Conservation (phyloP, 2,888 invertebrate genomes). For the Nasonovia ribisnigri region DNA sequence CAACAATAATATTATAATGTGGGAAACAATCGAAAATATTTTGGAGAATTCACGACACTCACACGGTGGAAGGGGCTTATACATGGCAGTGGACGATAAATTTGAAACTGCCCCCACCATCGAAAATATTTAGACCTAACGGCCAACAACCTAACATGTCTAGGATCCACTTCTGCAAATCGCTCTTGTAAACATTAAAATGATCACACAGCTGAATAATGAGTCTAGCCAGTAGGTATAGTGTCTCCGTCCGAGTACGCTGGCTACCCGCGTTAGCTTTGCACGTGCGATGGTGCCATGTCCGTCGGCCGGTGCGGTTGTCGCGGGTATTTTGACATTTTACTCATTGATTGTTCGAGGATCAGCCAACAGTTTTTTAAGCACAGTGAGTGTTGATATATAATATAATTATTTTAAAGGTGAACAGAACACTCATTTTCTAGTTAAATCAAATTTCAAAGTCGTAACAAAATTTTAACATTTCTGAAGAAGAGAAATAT, state of each 20-base stretch:
- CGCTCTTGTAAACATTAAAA: neutral
- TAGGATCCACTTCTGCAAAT: neutral
- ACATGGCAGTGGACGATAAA: neutral
- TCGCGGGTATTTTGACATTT: neutral
- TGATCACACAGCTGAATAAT: neutral
- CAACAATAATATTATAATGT: neutral
- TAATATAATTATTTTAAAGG: neutral
- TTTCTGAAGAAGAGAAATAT: neutral
- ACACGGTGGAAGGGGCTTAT: neutral
- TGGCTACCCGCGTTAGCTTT: neutral
- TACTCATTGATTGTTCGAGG: neutral
- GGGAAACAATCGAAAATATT: neutral
- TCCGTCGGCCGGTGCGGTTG: neutral
- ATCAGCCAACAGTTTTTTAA: neutral
- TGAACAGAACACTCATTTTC: neutral
- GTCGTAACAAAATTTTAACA: neutral
- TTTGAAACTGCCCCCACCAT: neutral
- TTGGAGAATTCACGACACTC: neutral
- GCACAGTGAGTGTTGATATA: conserved; percentile 34
- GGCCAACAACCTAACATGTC: neutral
- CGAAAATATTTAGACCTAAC: neutral
- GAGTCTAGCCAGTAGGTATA: neutral
- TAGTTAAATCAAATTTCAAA: no score
- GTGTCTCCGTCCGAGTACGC: neutral
- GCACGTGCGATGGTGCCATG: neutral